phyloP scores from a whole-genome alignment of 2,797 vertebrate genomes.

The Okamejei kenojei region DNA sequence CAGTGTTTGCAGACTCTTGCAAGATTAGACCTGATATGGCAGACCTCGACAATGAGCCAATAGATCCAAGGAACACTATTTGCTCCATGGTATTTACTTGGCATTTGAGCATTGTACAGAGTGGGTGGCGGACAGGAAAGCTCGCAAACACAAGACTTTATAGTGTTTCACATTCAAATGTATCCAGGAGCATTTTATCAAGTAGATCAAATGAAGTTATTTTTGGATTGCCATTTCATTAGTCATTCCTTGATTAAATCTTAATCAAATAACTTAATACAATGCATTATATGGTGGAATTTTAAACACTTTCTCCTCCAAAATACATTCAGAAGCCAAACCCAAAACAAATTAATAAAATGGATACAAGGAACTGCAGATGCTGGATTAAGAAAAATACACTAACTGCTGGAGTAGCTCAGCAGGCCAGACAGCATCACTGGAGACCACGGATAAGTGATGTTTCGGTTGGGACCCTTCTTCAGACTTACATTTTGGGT shows the following conservation, averaged over 20 bases:
- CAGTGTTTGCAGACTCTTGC: background rate
- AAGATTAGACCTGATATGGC: background rate
- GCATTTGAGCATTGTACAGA: background rate
- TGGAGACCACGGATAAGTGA: too few species aligned
- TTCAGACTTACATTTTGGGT: too few species aligned
- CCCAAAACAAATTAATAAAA: too few species aligned
- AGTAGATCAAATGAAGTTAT: background rate
- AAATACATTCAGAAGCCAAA: background rate
- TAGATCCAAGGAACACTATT: background rate
- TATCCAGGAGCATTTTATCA: background rate
- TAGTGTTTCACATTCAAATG: background rate
- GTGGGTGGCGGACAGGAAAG: background rate
- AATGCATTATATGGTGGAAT: background rate
- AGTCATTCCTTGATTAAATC: background rate
- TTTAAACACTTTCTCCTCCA: background rate
- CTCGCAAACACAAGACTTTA: background rate
- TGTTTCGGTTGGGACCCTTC: too few species aligned
- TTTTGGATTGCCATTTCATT: background rate
- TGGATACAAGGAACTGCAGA: too few species aligned
- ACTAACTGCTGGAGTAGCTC: too few species aligned
- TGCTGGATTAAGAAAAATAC: too few species aligned
- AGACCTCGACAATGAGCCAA: background rate
- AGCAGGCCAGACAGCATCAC: too few species aligned
- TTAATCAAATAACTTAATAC: background rate
- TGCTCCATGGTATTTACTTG: background rate